Percentiles rank a stretch among this genome's conserved stretches.
Evolutionary conservation across 1,140 invertebrate species (phyloP).

Genomic region (Ceratoteleas bidentatus): DNA sequence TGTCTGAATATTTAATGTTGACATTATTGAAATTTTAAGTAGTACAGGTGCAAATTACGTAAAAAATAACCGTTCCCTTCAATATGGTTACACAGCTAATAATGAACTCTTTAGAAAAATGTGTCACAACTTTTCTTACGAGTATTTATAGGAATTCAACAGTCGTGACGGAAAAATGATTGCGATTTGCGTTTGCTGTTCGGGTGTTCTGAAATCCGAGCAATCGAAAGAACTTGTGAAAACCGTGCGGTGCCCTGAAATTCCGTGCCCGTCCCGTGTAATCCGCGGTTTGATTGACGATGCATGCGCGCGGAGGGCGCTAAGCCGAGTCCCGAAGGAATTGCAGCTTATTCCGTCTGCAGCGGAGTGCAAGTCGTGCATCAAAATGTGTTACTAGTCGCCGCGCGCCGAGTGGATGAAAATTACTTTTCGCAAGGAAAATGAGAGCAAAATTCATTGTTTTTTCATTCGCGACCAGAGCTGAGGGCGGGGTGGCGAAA

Average conservation of each 20-base stretch:
- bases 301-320: conserved; percentile 27
- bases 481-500: neutral
- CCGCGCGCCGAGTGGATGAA: conserved; percentile 29
- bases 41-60: no score
- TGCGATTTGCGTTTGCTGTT: neutral
- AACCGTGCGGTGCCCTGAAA: neutral
- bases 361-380: conserved; percentile 27
- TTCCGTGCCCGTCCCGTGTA: conserved; percentile 5
- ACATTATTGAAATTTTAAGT: no score
- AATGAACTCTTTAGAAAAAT: no score
- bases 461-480: conserved; percentile 17
- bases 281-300: conserved; percentile 46
- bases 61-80: no score
- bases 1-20: no score
- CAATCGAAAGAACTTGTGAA: neutral
- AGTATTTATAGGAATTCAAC: no score
- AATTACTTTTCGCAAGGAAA: conserved; percentile 53
- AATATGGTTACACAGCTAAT: no score
- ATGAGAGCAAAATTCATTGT: conserved; percentile 51
- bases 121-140: no score
- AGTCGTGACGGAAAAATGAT: no score
- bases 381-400: conserved; percentile 40
- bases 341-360: conserved; percentile 30
- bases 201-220: neutral
- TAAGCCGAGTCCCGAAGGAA: conserved; percentile 44